Conservation (phyloP, 2,888 invertebrate genomes). For the Bombylius discolor region DNA sequence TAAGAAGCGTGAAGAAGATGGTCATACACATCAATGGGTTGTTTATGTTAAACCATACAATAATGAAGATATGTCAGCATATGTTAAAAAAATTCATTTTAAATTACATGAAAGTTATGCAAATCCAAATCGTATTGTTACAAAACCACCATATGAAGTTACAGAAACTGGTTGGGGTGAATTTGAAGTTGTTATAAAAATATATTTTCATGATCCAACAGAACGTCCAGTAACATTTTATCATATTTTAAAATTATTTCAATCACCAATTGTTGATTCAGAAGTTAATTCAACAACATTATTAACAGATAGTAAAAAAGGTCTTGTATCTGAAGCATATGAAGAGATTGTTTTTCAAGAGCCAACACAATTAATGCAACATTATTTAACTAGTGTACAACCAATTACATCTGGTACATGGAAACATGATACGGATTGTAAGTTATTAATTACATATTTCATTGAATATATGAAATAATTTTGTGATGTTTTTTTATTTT, state of each 20-base stretch:
- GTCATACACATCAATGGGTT: constrained; percentile 98
- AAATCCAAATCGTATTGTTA: constrained; percentile 84
- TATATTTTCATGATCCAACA: constrained; percentile 92
- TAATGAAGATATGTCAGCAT: constrained; percentile 87
- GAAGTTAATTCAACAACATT: constrained; percentile 23
- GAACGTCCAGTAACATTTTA: constrained; percentile 82
- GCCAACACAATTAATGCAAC: constrained; percentile 81
- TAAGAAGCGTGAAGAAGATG: constrained; percentile 91
- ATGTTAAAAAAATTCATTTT: constrained; percentile 92
- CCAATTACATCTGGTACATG: constrained; percentile 59
- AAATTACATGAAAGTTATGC: constrained; percentile 96
- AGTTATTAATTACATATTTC: constrained; percentile 27
- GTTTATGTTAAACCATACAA: constrained; percentile 89
- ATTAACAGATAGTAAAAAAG: constrained; percentile 46
- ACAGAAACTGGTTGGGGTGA: constrained; percentile 99
- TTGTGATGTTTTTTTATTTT: not conserved
- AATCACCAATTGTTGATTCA: constrained; percentile 49
- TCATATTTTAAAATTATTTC: constrained; percentile 88
- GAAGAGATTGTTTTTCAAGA: constrained; percentile 93
- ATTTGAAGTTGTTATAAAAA: constrained; percentile 95
- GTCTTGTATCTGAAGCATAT: constrained; percentile 82
- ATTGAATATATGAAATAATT: not conserved
- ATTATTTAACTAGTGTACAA: constrained; percentile 63
- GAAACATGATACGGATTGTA: constrained; percentile 83
- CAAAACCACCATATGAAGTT: constrained; percentile 92